Base-by-base conservation (phyloP, 2,888 invertebrate species). In the Octodonta nipae region DNA sequence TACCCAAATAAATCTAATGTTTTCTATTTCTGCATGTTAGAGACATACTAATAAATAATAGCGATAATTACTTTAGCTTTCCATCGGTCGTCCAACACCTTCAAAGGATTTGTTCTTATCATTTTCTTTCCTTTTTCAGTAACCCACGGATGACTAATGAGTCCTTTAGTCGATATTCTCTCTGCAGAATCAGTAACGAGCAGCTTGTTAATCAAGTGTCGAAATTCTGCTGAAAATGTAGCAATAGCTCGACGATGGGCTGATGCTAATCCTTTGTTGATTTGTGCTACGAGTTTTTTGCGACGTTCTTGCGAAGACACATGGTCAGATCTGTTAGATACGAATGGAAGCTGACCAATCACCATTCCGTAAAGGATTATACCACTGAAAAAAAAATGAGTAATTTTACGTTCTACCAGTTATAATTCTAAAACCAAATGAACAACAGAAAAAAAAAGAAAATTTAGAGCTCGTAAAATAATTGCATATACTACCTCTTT, bases 341-440 rank as follows among this genome's bases (percentile, higher is more conserved):
- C 58, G 60, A 82, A 82, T 28, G 81, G 81, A 45, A 82, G 63
- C 35, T 71, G 71, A 5, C 81, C 81, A 12, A 78, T 68, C 49
- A 77, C 71, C 78, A 81, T 79, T 28, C 77, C 78, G 63, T 78
- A 82, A 40, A 79, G 66, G 38, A 81, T 77, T 45, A 81, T 75
- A 17, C 81, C 81, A 42, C 36, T 40, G 34, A 13, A 16, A 30
- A 22, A 22, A 4, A 4, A 11, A 10, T 4, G 3, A n/a, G n/a
- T n/a, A n/a, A n/a, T n/a, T n/a, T n/a, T n/a, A n/a, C n/a, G n/a
- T n/a, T n/a, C n/a, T n/a, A n/a, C n/a, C n/a, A n/a, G n/a, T n/a
- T n/a, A n/a, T n/a, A n/a, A n/a, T n/a, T n/a, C n/a, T n/a, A n/a
- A n/a, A n/a, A n/a, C n/a, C n/a, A n/a, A n/a, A n/a, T n/a, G n/a